Evolutionary conservation across 2,797 vertebrate genomes (phyloP).

Genomic region (Anguilla pacifica): DNA sequence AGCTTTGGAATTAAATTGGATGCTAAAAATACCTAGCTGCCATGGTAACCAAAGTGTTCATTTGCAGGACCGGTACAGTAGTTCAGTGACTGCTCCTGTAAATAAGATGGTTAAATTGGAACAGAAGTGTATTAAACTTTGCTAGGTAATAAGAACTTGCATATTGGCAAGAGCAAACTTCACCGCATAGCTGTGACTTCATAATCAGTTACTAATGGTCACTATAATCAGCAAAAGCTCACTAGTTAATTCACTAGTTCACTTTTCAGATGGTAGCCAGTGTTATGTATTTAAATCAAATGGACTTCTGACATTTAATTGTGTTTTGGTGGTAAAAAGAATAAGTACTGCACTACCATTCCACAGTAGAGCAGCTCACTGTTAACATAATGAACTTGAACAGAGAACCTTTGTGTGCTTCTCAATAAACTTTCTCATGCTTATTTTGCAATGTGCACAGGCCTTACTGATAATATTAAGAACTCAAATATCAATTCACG

Average conservation of each 20-base stretch:
- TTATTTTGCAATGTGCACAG: neutral
- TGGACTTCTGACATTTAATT: neutral
- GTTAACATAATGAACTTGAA: neutral
- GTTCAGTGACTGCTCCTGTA: no score
- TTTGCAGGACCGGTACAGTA: no score
- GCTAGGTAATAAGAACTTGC: neutral
- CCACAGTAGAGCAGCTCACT: neutral
- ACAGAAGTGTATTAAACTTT: neutral
- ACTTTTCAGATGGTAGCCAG: no score
- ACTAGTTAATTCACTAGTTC: no score
- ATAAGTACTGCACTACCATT: neutral
- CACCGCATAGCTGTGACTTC: neutral
- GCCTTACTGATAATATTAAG: neutral
- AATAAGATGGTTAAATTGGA: no score
- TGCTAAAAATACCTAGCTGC: no score
- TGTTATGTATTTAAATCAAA: neutral
- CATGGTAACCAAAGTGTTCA: no score
- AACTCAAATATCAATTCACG: neutral
- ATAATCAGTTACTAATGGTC: no score
- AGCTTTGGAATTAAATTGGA: no score
- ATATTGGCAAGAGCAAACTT: neutral
- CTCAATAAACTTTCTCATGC: neutral
- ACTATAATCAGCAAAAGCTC: no score
- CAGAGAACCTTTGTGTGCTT: neutral
- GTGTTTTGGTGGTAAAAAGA: no score